A percentile compares a stretch with the other conserved stretches of the same genome.
These are phyloP conservation scores for Mayetiola destructor DNA, from an alignment of 2,888 invertebrate genomes.

Conservation along the genomic window DNA sequence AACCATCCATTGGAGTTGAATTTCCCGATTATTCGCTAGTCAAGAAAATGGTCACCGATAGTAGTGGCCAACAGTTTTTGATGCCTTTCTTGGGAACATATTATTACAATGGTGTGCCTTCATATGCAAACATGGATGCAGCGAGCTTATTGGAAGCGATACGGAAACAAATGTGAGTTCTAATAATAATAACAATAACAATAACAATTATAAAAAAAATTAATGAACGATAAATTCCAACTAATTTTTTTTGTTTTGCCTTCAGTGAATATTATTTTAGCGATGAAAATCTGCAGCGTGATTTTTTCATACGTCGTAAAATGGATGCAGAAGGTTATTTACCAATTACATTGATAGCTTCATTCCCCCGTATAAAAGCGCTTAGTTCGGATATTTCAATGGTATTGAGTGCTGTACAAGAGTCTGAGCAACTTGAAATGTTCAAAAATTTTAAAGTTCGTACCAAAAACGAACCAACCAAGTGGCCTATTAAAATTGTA, in stretches of 20 bases:
- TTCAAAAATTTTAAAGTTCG: constrained; percentile 64
- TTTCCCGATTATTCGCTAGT: constrained; percentile 13
- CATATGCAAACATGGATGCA: constrained; percentile 33
- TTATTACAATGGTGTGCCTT: constrained; percentile 32
- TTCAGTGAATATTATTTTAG: constrained; percentile 97
- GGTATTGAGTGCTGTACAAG: constrained; percentile 71
- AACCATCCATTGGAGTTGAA: neutral
- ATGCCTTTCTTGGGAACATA: constrained; percentile 32
- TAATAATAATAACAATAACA: constrained; percentile 14
- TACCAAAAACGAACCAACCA: constrained; percentile 63
- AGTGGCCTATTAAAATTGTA: constrained; percentile 74
- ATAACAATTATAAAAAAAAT: too few relatives aligned
- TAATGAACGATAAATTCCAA: too few relatives aligned
- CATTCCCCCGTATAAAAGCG: constrained; percentile 84
- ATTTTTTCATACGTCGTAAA: constrained; percentile 91
- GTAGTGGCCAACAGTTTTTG: constrained; percentile 20
- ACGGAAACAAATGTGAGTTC: constrained; percentile 84
- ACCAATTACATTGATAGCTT: constrained; percentile 84
- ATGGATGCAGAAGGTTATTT: constrained; percentile 92
- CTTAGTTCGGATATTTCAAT: constrained; percentile 72
- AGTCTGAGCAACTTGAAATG: constrained; percentile 75
- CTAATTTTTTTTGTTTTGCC: neutral
- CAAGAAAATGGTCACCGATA: constrained; percentile 24
- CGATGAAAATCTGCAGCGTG: constrained; percentile 84
- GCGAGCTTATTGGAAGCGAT: constrained; percentile 65